These are phyloP conservation scores for Meandrusa payeni DNA, from an alignment of 2,888 invertebrate species.

Conservation along the genomic window DNA sequence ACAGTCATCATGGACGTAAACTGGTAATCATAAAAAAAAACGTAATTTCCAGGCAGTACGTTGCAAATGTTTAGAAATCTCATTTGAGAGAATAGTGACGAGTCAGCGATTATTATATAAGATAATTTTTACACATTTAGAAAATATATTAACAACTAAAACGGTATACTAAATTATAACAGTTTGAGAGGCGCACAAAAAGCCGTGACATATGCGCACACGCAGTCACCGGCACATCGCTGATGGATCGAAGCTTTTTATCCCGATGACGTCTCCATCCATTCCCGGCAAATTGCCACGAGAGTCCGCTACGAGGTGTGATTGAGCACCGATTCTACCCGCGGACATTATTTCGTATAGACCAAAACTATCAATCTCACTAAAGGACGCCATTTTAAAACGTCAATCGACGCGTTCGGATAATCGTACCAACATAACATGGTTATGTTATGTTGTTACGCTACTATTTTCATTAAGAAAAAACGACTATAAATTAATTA, in stretches of 20 bases:
- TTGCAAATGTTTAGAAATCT: too few relatives aligned
- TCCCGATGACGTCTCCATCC: constrained; percentile 74
- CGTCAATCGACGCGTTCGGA: constrained; percentile 22
- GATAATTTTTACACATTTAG: too few relatives aligned
- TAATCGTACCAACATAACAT: too few relatives aligned
- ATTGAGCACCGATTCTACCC: constrained; percentile 54
- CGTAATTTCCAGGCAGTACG: too few relatives aligned
- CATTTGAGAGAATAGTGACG: too few relatives aligned
- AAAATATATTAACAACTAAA: too few relatives aligned
- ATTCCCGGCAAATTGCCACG: constrained; percentile 72
- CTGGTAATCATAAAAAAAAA: too few relatives aligned
- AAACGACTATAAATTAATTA: too few relatives aligned
- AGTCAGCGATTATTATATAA: too few relatives aligned
- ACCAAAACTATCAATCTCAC: constrained; percentile 66
- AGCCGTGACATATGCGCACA: constrained; percentile 54
- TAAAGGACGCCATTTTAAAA: constrained; percentile 35
- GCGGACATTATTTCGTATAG: constrained; percentile 67
- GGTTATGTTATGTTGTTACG: too few relatives aligned
- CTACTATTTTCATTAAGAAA: too few relatives aligned
- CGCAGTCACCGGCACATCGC: constrained; percentile 37
- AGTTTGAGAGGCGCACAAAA: constrained; percentile 35
- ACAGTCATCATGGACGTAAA: too few relatives aligned
- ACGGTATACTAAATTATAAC: background rate
- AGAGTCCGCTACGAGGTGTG: constrained; percentile 52
- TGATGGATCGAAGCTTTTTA: constrained; percentile 78